Base-by-base conservation (phyloP, 2,113 vertebrate species). In the Hymenochirus boettgeri region DNA sequence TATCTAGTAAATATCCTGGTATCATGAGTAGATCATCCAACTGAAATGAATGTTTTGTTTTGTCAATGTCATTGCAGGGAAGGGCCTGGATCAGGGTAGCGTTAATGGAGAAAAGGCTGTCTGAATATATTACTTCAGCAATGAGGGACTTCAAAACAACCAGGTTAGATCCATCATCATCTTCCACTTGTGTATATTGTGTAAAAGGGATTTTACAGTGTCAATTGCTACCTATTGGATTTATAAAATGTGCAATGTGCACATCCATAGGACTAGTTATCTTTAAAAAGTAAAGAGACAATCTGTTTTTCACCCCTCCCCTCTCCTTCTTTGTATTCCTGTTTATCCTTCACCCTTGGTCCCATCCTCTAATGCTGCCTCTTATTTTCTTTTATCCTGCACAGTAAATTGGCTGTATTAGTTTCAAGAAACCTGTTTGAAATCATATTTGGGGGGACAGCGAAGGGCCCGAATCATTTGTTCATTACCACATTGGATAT, bases 31-130 rank as follows among this genome's bases (percentile, higher is more conserved):
- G n/a, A n/a, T n/a, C n/a, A n/a, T n/a, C n/a, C n/a, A n/a, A n/a
- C n/a, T n/a, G n/a, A n/a, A n/a, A n/a, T n/a, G n/a, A n/a, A 50
- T 10, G 21, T 12, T 21, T 12, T 23, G 47, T 21, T 50, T 7
- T 23, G 5, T 12, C 23, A 22, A 3, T 73, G 71, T 76, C 46
- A 25, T 82, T 82, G 58, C 77, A 98, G 96, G 95, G 95, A 65
- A 87, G 95, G 79, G 96, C 96, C 2, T 99, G 96, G 96, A 92
- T 99, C 84, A 88, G 96, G 80, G 92, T 97, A 74, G 91, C 89
- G 39, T 87, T 99, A 70, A 99, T 99, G 95, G 95, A 99, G 85
- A 99, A 99, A 62, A 91, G 95, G 71, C 87, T 99, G 46, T 94
- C 95, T 67, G 96, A 99, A 79, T 99, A 99, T 80, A 87, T 98